Evolutionary conservation across 2,888 invertebrate species (phyloP).

Genomic region (Eupsilia transversa): DNA sequence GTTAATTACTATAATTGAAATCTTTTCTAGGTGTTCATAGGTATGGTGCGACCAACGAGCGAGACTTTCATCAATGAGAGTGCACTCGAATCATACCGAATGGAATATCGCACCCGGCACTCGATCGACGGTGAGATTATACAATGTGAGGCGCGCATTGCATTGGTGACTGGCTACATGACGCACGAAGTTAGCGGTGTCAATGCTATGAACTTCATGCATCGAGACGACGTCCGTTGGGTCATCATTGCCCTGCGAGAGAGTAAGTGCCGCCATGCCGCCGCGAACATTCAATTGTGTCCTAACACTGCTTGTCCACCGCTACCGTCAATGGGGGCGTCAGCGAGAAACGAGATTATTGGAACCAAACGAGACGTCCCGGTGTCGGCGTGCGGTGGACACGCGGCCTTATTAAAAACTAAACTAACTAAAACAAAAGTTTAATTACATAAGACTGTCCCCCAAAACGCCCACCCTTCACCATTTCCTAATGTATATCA

Average conservation of each 20-base stretch:
- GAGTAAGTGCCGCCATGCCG: constrained; percentile 85
- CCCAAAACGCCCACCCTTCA: too few species aligned
- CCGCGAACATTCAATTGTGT: constrained; percentile 26
- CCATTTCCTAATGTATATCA: too few species aligned
- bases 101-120: constrained; percentile 97
- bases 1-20: constrained; percentile 46
- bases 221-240: constrained; percentile 96
- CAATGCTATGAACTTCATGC: constrained; percentile 97
- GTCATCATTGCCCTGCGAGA: constrained; percentile 95
- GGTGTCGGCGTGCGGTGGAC: too few species aligned
- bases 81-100: constrained; percentile 85
- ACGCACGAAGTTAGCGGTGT: constrained; percentile 95
- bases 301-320: not conserved
- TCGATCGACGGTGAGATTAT: constrained; percentile 96
- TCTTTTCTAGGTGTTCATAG: constrained; percentile 90
- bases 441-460: too few species aligned
- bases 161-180: constrained; percentile 97
- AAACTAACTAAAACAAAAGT: too few species aligned
- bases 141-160: constrained; percentile 96
- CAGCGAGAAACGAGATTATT: too few species aligned
- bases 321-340: too few species aligned
- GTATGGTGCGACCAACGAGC: constrained; percentile 92
- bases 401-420: too few species aligned
- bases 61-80: constrained; percentile 90
- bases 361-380: too few species aligned